Conservation (phyloP, 2,113 vertebrate genomes). For the Microcebus lehilahytsara region DNA sequence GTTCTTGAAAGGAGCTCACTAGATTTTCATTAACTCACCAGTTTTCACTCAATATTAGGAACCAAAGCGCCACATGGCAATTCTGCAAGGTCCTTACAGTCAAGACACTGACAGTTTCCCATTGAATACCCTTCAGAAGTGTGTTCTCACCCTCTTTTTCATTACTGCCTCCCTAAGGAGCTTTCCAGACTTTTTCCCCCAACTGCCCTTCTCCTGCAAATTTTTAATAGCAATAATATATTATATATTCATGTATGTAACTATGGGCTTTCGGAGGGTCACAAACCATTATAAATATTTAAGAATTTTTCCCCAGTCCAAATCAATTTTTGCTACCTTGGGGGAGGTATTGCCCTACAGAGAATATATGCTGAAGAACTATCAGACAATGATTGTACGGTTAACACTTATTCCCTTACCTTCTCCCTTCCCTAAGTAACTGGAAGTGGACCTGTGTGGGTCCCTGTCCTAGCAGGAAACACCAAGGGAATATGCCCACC, state of each 20-base stretch:
- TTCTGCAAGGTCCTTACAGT: not conserved
- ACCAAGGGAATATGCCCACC: not conserved
- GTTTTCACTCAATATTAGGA: not conserved
- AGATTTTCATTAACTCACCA: not conserved
- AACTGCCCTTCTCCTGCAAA: not conserved
- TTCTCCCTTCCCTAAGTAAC: not conserved
- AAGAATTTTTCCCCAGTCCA: not conserved
- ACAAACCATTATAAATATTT: not conserved
- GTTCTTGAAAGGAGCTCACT: not conserved
- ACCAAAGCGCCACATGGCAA: not conserved
- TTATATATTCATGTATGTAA: not conserved
- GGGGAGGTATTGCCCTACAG: rapidly evolving
- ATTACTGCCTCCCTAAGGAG: not conserved
- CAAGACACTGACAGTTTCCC: not conserved
- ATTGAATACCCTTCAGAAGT: not conserved
- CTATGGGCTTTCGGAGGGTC: not conserved
- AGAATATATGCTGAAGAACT: not conserved
- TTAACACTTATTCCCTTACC: not conserved
- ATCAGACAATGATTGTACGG: not conserved
- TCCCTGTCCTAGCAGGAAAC: not conserved
- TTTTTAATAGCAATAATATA: not conserved
- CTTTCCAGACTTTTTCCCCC: not conserved
- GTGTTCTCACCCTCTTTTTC: not conserved
- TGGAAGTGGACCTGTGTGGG: not conserved
- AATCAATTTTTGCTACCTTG: not conserved